Evolutionary conservation across 2,797 vertebrate species (phyloP).

Genomic region (Onychomys torridus): DNA sequence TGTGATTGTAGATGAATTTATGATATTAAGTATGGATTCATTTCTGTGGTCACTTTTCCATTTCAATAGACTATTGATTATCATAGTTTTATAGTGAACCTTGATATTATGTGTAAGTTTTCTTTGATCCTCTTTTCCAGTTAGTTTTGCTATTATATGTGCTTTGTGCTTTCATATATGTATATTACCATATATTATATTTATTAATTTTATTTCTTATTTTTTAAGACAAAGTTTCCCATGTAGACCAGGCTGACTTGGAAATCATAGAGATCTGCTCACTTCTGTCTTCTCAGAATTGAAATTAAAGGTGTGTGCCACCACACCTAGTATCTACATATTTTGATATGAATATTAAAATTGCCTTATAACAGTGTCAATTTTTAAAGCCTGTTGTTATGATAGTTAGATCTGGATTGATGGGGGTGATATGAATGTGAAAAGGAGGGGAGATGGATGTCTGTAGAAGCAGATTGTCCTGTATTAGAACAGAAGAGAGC

Average conservation of each 20-base stretch:
- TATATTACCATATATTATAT: neutral
- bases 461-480: neutral
- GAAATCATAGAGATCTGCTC: neutral
- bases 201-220: neutral
- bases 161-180: neutral
- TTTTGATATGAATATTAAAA: neutral
- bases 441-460: neutral
- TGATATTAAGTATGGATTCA: neutral
- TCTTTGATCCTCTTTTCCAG: neutral
- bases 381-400: neutral
- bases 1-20: neutral
- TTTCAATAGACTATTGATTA: neutral
- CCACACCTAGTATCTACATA: neutral
- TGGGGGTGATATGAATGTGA: neutral
- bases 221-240: neutral
- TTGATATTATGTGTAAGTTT: neutral
- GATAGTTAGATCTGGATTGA: neutral
- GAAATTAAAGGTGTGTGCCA: neutral
- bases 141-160: neutral
- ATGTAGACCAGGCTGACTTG: neutral
- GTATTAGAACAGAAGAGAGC: neutral
- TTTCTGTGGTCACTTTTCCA: neutral
- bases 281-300: neutral
- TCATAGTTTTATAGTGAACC: neutral
- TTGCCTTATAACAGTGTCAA: too few relatives aligned